phyloP scores from a whole-genome alignment of 2,888 invertebrate species.

The Tetragonula carbonaria region DNA sequence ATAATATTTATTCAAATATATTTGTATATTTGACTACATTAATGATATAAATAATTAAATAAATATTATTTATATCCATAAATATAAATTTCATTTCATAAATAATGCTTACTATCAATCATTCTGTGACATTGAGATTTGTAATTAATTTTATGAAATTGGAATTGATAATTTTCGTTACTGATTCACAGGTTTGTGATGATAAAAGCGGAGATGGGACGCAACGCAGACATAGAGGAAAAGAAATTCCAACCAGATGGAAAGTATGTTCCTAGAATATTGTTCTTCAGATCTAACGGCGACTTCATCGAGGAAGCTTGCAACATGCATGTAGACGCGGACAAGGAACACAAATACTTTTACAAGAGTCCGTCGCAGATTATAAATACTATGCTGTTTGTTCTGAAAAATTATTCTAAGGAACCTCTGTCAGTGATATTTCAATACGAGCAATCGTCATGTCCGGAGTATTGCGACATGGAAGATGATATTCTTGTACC shows the following conservation, averaged over 20 bases:
- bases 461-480: not conserved
- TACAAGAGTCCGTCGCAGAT: constrained; percentile 85
- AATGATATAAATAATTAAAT: too few species aligned
- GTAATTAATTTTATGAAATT: too few species aligned
- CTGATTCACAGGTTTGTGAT: constrained; percentile 86
- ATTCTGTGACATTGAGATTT: too few species aligned
- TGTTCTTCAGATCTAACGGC: constrained; percentile 87
- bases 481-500: constrained; percentile 18
- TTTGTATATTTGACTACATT: not conserved
- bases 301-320: constrained; percentile 85
- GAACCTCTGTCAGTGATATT: not conserved
- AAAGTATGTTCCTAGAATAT: constrained; percentile 88
- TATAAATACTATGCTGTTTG: constrained; percentile 85
- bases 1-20: not conserved
- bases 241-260: constrained; percentile 87
- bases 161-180: not conserved
- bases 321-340: constrained; percentile 86
- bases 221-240: constrained; percentile 85
- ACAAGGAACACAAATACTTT: constrained; percentile 86
- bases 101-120: too few species aligned
- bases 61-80: too few species aligned
- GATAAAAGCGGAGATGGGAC: constrained; percentile 87
- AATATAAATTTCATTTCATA: too few species aligned
- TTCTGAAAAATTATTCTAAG: constrained; percentile 64
- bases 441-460: constrained; percentile 1